phyloP scores from a whole-genome alignment of 1,140 invertebrate species.

The Phthorimaea operculella region DNA sequence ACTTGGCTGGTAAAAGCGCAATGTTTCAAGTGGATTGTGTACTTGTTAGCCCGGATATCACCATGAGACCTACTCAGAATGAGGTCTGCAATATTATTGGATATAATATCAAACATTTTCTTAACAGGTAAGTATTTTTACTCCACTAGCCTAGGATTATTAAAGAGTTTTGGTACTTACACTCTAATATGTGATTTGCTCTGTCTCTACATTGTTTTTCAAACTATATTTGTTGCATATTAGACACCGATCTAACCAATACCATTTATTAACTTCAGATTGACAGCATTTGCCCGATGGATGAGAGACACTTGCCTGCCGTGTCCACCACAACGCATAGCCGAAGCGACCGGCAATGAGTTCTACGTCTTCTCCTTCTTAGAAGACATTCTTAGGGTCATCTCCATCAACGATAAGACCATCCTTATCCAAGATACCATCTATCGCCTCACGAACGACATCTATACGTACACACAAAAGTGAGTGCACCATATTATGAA shows the following conservation, averaged over 20 bases:
- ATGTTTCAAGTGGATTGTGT: constrained; percentile 83
- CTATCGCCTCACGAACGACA: constrained; percentile 71
- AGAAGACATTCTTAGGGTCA: constrained; percentile 77
- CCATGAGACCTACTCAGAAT: constrained; percentile 75
- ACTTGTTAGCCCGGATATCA: constrained; percentile 78
- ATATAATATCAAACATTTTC: constrained; percentile 72
- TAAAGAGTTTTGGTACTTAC: no score
- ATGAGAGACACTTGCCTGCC: constrained; percentile 83
- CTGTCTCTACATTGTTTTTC: no score
- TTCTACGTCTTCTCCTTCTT: constrained; percentile 77
- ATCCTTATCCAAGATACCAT: constrained; percentile 74
- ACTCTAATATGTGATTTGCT: no score
- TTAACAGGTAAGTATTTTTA: constrained; percentile 66
- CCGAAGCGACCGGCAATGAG: constrained; percentile 65
- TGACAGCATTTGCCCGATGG: constrained; percentile 84
- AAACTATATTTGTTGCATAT: no score
- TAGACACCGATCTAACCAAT: no score
- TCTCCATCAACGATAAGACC: constrained; percentile 75
- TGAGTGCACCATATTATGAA: constrained; percentile 50
- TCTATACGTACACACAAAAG: constrained; percentile 74
- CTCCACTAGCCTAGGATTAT: no score
- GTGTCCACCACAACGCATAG: constrained; percentile 71
- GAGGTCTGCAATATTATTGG: constrained; percentile 82
- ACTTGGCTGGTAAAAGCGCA: constrained; percentile 69
- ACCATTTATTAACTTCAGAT: constrained; percentile 40